Evolutionary conservation across 2,113 vertebrate species (phyloP), one percentile per base, ranked within the genome.

Genomic region (Arvicanthis niloticus): DNA sequence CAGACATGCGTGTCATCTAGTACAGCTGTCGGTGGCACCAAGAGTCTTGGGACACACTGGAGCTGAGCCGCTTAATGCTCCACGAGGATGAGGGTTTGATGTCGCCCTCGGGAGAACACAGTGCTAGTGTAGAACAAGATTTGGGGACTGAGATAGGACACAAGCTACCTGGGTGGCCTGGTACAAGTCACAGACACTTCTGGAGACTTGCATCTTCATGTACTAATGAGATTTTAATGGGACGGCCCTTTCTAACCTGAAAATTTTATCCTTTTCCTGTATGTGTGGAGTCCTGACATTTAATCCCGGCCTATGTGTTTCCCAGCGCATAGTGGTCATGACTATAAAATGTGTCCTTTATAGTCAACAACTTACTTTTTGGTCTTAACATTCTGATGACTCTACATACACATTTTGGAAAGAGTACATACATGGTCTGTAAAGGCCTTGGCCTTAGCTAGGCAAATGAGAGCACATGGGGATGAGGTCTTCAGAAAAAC

Each of bases 401-500:
- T 91, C 90, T 88, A 89, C 91, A 94, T 75, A 96, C 81, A 89
- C 94, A 70, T 92, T 93, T 91, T 97, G 97, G 96, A 97, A 97
- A 93, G 53, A 40, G 82, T 58, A 85, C 97, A 82, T 96, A 95
- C 65, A 96, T 75, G 88, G 93, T 96, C 89, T 96, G 84, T 96
- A 96, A 96, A 91, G 0, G 89, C 97, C 97, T 97, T 97, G 84
- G 93, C 94, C 94, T 97, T 96, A 86, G 87, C 96, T 89, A 91
- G 96, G 97, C 96, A 97, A 97, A 95, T 96, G 96, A 96, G 94
- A 95, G 60, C 88, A 92, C 82, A 45, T 45, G 31, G 96, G 82
- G 94, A 92, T 96, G 97, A 97, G 90, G 89, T 97, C 96, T 98
- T 98, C 94, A 77, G 97, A 97, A 98, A 98, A 98, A 98, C 97